Base-by-base conservation (phyloP, 2,797 vertebrate genomes). In the Allobates femoralis region DNA sequence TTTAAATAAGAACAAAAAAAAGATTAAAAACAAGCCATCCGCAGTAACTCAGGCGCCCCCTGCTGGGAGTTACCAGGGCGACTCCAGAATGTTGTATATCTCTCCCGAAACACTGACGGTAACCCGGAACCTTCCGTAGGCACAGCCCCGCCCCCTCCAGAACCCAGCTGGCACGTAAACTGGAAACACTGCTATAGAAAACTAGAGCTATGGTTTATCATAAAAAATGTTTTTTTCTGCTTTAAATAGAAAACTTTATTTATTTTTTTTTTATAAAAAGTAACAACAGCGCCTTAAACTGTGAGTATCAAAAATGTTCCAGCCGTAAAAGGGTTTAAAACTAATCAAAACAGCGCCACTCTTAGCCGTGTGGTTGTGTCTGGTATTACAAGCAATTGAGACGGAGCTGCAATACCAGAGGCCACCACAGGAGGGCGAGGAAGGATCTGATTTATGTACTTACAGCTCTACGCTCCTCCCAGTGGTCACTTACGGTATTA, bases 141-240 rank as follows among this genome's bases (percentile, higher is more conserved):
- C 78, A 67, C 89, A 91, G 89, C 89, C n/a, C 88, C 85, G 83
- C 92, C 88, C 90, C 93, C 90, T 94, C 94, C 95, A 96, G 95
- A 94, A 95, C 94, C 95, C 95, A 95, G 95, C 95, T 96, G 96
- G 95, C 79, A 92, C 89, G 91, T 91, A 92, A 93, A 91, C 89
- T 91, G 85, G 90, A 91, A 91, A 92, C 89, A 90, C 88, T 19
- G 89, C 21, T 16, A 26, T 89, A 86, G 26, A 88, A 80, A 75
- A 88, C 30, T 79, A 74, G 1, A 60, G n/a, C 62, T 62, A n/a
- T 64, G 82, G 85, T 79, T 91, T 28, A 87, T 76, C 26, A 34
- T 0, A 5, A 76, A 84, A 26, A 10, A 51, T 5, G 28, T 19
- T 69, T 51, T 69, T 79, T 7, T 26, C 23, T 4, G 55, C 82